Evolutionary conservation across 2,888 invertebrate genomes (phyloP).

Genomic region (Stomorhina lunata): DNA sequence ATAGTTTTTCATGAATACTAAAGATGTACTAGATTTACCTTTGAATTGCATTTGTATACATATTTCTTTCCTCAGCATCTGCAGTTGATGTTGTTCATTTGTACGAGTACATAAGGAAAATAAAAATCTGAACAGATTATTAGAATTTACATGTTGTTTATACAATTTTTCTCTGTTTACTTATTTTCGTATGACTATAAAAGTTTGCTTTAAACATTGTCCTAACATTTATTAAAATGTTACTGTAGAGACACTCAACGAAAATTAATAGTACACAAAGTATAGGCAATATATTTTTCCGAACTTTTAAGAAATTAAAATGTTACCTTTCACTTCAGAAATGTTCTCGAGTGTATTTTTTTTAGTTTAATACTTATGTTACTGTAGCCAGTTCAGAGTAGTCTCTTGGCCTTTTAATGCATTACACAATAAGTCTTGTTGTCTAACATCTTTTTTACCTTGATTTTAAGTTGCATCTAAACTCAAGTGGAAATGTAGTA

Average conservation of each 20-base stretch:
- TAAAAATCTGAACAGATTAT: constrained; percentile 43
- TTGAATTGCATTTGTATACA: constrained; percentile 11
- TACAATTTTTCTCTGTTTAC: constrained; percentile 3
- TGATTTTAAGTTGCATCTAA: constrained; percentile 26
- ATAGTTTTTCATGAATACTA: neutral
- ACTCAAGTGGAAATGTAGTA: constrained; percentile 16
- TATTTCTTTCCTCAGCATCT: neutral
- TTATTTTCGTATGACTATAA: neutral
- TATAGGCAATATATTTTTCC: neutral
- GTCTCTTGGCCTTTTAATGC: neutral
- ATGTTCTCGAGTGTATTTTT: too few species aligned
- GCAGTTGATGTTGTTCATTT: constrained; percentile 21
- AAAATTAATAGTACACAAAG: neutral
- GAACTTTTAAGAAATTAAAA: too few species aligned
- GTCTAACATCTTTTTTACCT: constrained; percentile 14
- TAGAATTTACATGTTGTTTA: constrained; percentile 33
- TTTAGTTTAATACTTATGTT: too few species aligned
- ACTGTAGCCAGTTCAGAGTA: neutral
- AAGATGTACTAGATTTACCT: neutral
- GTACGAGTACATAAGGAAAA: neutral
- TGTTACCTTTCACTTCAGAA: too few species aligned
- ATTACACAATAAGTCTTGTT: neutral
- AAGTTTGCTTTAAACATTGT: constrained; percentile 6
- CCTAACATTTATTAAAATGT: constrained; percentile 10
- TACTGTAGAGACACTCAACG: neutral